A percentile compares a stretch with the other conserved stretches of the same genome.
Conservation (phyloP, 2,797 vertebrate genomes). For the Sternotherus odoratus region DNA sequence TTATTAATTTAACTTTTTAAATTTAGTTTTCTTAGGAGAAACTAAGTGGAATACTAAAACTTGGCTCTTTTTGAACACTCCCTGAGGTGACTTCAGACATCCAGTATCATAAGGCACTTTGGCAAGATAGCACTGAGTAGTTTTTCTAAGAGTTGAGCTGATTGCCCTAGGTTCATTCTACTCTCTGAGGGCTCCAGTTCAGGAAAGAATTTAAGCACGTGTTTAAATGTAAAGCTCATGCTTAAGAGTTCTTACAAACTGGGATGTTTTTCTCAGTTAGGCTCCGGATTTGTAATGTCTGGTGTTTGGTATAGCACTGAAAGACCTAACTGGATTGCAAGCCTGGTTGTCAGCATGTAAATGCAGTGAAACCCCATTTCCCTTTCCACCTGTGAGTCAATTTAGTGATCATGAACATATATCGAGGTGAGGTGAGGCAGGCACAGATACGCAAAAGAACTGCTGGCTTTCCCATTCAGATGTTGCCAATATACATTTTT, state of each 20-base stretch:
- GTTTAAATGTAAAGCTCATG: not conserved
- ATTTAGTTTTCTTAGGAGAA: conserved; percentile 22
- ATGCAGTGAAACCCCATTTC: not conserved
- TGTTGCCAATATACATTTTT: not conserved
- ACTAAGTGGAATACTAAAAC: not conserved
- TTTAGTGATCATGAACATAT: not conserved
- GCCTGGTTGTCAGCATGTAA: not conserved
- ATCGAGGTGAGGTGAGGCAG: not conserved
- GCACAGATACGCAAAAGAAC: not conserved
- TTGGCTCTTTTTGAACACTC: not conserved
- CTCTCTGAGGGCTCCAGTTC: not conserved
- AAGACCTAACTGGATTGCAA: not conserved
- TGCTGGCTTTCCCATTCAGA: not conserved
- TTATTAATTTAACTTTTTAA: conserved; percentile 36
- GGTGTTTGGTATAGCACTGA: not conserved
- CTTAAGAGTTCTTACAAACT: not conserved
- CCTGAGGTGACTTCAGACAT: not conserved
- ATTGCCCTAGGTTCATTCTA: not conserved
- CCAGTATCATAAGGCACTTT: not conserved
- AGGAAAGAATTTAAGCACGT: not conserved
- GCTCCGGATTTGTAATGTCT: not conserved
- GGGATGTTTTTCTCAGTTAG: not conserved
- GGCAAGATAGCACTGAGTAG: not conserved
- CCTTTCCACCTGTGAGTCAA: not conserved
- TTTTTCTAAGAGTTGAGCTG: not conserved